A percentile compares a stretch with the other conserved stretches of the same genome.
Conservation (phyloP, 2,797 vertebrate species). For the Helicolenus hilgendorfi region DNA sequence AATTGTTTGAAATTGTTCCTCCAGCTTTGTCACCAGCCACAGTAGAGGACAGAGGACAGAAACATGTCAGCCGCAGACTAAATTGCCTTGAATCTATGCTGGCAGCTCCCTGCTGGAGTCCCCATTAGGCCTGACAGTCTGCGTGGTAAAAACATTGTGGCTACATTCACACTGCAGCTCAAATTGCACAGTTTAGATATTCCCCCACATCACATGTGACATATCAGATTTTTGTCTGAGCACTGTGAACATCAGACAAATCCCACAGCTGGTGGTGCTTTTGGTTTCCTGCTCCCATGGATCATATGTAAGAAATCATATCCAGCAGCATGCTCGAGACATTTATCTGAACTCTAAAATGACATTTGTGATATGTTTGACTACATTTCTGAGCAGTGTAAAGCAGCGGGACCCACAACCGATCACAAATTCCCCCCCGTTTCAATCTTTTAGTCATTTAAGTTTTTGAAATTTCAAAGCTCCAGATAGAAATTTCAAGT, state of each 20-base stretch:
- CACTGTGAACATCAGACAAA: background rate
- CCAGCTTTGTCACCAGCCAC: background rate
- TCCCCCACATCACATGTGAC: background rate
- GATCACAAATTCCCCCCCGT: background rate
- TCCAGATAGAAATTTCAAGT: background rate
- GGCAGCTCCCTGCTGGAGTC: background rate
- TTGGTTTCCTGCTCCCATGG: background rate
- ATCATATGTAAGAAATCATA: background rate
- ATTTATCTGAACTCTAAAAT: background rate
- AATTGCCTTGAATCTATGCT: background rate
- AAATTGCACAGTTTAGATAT: background rate
- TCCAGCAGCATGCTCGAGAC: background rate
- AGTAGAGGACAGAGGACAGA: background rate
- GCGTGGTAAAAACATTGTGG: background rate
- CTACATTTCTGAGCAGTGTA: background rate
- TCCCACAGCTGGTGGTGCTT: background rate
- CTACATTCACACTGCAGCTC: background rate
- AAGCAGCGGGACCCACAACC: rapidly evolving
- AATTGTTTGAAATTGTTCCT: background rate
- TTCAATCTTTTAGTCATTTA: background rate
- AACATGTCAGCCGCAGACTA: background rate
- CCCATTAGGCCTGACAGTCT: background rate
- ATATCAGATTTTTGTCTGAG: background rate
- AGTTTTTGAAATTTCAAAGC: background rate
- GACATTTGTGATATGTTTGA: background rate